Evolutionary conservation across 37 sponge, comb jelly and placozoan genomes (phyloP).

Genomic region (Beroe ovata): DNA sequence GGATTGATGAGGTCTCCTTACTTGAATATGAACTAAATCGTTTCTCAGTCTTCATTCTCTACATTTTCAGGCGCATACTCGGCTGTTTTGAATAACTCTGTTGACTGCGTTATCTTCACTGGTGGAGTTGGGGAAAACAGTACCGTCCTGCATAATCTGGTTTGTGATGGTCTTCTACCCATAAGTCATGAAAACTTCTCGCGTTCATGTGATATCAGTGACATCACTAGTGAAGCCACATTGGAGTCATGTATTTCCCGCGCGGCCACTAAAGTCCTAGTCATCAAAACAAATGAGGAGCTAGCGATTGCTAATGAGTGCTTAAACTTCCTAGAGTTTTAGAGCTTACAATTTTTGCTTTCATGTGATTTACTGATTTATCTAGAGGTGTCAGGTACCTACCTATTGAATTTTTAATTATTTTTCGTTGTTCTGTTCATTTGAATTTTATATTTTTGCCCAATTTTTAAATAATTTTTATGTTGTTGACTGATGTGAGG

Average conservation of each 20-base stretch:
- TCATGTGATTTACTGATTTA: too few species aligned
- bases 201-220: neutral
- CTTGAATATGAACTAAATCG: too few species aligned
- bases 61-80: conserved; percentile 45
- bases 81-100: neutral
- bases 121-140: conserved; percentile 63
- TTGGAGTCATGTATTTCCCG: neutral
- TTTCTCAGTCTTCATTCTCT: too few species aligned
- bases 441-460: too few species aligned
- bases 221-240: neutral
- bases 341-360: too few species aligned
- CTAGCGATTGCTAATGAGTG: conserved; percentile 40
- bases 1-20: too few species aligned
- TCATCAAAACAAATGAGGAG: conserved; percentile 47
- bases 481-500: too few species aligned
- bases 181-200: conserved; percentile 1
- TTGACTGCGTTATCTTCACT: conserved; percentile 56
- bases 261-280: neutral
- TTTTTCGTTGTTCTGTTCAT: too few species aligned
- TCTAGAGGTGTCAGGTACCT: too few species aligned
- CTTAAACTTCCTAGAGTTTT: neutral
- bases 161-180: neutral
- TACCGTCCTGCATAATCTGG: conserved; percentile 16
- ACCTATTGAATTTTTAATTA: too few species aligned
- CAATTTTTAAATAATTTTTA: too few species aligned